Conservation (phyloP, 2,113 vertebrate species). For the Microtus montanus region DNA sequence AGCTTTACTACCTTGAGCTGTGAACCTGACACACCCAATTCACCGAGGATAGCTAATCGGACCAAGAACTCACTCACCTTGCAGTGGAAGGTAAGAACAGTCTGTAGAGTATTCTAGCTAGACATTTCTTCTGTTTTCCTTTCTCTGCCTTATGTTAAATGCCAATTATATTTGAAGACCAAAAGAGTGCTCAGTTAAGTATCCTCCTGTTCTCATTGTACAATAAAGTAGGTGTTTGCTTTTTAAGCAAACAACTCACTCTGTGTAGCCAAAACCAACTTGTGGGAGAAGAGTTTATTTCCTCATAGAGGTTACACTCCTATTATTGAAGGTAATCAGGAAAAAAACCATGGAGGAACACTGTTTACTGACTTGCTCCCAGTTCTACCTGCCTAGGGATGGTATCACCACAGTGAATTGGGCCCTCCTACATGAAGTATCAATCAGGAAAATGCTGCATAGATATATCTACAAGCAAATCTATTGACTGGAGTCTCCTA, state of each 20-base stretch:
- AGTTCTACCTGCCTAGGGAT: background rate
- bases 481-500: background rate
- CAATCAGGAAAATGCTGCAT: background rate
- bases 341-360: background rate
- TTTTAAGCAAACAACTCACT: background rate
- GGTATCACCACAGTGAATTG: background rate
- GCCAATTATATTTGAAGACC: slow-evolving; percentile 2
- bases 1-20: slow-evolving; percentile 95
- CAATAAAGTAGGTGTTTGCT: slow-evolving; percentile 36
- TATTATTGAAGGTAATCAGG: background rate
- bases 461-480: background rate
- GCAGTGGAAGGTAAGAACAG: slow-evolving; percentile 93
- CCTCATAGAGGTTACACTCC: background rate
- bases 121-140: background rate
- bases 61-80: slow-evolving; percentile 95
- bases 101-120: background rate
- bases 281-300: background rate
- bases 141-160: background rate
- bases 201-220: background rate
- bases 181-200: slow-evolving; percentile 24
- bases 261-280: background rate
- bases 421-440: background rate
- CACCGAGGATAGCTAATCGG: slow-evolving; percentile 93
- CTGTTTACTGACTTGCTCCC: background rate
- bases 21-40: slow-evolving; percentile 93